Base-by-base conservation (phyloP, 2,888 invertebrate genomes). In the Pollenia griseotomentosa region DNA sequence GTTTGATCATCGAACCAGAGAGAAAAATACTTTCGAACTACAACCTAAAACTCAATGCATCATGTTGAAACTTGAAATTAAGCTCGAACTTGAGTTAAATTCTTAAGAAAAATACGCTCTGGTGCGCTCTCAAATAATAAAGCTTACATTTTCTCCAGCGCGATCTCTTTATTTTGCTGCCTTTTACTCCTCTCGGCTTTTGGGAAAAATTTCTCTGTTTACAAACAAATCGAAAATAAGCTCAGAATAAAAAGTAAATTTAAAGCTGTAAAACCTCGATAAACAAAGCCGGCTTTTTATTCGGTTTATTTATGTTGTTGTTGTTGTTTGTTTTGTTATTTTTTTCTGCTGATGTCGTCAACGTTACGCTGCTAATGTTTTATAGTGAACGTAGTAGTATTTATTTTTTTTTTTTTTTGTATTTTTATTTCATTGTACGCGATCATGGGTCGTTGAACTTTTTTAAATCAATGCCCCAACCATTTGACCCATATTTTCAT, bases 401-500 rank as follows among this genome's bases (percentile, higher is more conserved):
- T 75, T 63, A 75, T 84, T 75, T 70, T 53, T 79, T n/a, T n/a
- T n/a, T n/a, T n/a, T 71, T 59, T 57, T 70, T 55, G 9, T 70
- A 6, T 77, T 40, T 70, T 46, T 73, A 10, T 74, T 73, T 70
- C 68, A 75, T 86, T 71, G 79, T 75, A 88, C 77, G 82, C 81
- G 85, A 79, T 73, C 87, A 68, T 59, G 74, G 91, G 91, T 91
- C 91, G 88, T 88, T 91, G 91, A 91, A 90, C 91, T 80, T 81
- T 78, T 77, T 81, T 74, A 78, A 82, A 89, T 90, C 89, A 90
- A 90, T 90, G 90, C 90, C 90, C 90, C 90, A 87, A 91, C 89
- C 87, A 90, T 89, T 90, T 91, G 91, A 91, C 91, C 91, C 89
- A 91, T 91, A 91, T 91, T 90, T 91, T 87, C 87, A 65, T 87